Base-by-base conservation (phyloP, 2,797 vertebrate genomes). In the Poecilia wingei region DNA sequence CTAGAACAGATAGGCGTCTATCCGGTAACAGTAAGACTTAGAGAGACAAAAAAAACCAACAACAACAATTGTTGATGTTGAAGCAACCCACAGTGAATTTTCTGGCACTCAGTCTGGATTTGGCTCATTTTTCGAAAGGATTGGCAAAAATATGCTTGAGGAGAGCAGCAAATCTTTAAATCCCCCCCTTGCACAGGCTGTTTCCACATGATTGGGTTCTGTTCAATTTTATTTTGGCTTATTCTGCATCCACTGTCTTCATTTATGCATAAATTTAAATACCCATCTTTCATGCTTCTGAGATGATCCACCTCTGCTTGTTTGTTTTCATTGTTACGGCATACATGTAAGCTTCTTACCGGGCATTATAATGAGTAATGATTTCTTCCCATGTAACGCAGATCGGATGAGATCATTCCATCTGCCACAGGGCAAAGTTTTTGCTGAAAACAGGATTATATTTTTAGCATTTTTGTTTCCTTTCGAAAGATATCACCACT, bases 281-380 rank as follows among this genome's bases (percentile, higher is more conserved):
- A 51, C 46, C 76, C 75, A 25, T 71, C 74, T 72, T 59, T 78
- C 12, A 71, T 43, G 85, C 68, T 16, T 57, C 77, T 69, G 66
- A 73, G 69, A 78, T 36, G 66, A 59, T 74, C 71, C 75, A 68
- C 51, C 76, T 39, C 25, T 69, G 71, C 53, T 61, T 86, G 82
- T 89, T 93, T 92, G 79, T 90, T 91, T 91, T 87, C 61, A 85
- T 79, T 79, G 28, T 83, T 75, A 74, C 70, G 55, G 83, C 72
- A 78, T 80, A 77, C 57, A 55, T 79, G 77, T 89, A 86, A 89
- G 82, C 90, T 69, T 80, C 84, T 86, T 79, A 83, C 20, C 31
- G 20, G 31, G 81, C 53, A 84, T 87, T 85, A 78, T 68, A 57
- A 79, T 90, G 87, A 89, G 87, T 91, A 74, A 87, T 81, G 75